Evolutionary conservation across 2,888 invertebrate genomes (phyloP).

Genomic region (Cetonia aurata): DNA sequence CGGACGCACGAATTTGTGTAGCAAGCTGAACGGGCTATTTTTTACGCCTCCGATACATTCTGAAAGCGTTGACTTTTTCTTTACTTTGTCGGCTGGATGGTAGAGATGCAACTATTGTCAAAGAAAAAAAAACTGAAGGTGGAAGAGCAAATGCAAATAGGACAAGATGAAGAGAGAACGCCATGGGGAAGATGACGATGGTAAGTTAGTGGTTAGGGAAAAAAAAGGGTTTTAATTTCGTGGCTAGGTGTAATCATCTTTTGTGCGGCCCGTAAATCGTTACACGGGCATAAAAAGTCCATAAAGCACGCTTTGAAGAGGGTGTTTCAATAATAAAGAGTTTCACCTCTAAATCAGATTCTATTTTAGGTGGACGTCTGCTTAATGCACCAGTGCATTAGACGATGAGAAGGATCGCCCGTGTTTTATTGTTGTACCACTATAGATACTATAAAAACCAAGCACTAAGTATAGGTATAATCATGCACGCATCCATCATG

Average conservation of each 20-base stretch:
- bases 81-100: background rate
- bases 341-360: conserved; percentile 45
- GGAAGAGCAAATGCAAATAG: background rate
- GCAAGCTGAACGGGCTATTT: too few species aligned
- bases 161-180: background rate
- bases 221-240: conserved; percentile 45
- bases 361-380: conserved; percentile 55
- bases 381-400: conserved; percentile 56
- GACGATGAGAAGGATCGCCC: conserved; percentile 53
- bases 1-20: conserved; percentile 18
- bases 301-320: conserved; percentile 44
- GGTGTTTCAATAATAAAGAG: conserved; percentile 45
- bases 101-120: background rate
- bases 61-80: background rate
- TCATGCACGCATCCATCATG: too few species aligned
- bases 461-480: too few species aligned
- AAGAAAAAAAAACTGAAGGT: conserved; percentile 1
- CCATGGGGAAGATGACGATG: background rate
- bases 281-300: conserved; percentile 42
- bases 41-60: background rate
- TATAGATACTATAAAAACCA: too few species aligned
- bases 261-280: conserved; percentile 44
- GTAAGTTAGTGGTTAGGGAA: conserved; percentile 8
- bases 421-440: conserved; percentile 52
- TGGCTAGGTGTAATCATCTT: conserved; percentile 46